phyloP scores from a whole-genome alignment of 2,888 invertebrate species.

The Lissocephala sabroskyi region DNA sequence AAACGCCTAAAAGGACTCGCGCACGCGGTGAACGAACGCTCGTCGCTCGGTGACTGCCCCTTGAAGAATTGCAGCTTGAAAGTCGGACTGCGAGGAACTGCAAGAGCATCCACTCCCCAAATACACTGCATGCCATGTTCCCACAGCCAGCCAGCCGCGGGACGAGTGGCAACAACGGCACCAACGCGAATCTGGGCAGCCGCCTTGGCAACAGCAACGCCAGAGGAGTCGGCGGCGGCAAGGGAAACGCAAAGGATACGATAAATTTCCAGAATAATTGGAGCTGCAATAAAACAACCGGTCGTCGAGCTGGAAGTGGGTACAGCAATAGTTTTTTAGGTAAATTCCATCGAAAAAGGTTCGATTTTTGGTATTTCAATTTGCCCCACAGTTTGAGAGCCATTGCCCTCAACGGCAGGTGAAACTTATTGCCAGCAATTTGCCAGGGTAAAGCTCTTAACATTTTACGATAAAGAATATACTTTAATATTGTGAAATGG shows the following conservation, averaged over 20 bases:
- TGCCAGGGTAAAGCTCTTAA: too few species aligned
- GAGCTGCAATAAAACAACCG: constrained; percentile 71
- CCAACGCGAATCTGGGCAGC: constrained; percentile 17
- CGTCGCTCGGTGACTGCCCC: too few species aligned
- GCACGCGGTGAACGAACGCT: constrained; percentile 35
- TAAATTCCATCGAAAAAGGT: constrained; percentile 57
- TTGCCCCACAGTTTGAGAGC: too few species aligned
- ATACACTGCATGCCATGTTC: constrained; percentile 54
- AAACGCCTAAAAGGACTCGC: constrained; percentile 43
- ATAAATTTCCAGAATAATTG: constrained; percentile 71
- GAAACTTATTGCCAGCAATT: too few species aligned
- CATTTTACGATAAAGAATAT: too few species aligned
- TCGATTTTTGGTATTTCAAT: too few species aligned
- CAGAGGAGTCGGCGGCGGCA: constrained; percentile 8
- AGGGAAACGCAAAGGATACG: constrained; percentile 63
- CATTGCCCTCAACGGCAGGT: too few species aligned
- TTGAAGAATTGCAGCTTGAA: constrained; percentile 20
- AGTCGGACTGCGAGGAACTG: neutral
- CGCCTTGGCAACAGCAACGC: constrained; percentile 17
- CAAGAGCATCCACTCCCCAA: constrained; percentile 27
- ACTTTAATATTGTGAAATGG: too few species aligned
- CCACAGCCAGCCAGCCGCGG: constrained; percentile 57
- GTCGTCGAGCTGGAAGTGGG: constrained; percentile 71
- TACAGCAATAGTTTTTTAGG: constrained; percentile 73
- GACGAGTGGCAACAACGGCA: constrained; percentile 46